Conservation (phyloP, 2,113 vertebrate genomes). For the Pygoscelis antarcticus region DNA sequence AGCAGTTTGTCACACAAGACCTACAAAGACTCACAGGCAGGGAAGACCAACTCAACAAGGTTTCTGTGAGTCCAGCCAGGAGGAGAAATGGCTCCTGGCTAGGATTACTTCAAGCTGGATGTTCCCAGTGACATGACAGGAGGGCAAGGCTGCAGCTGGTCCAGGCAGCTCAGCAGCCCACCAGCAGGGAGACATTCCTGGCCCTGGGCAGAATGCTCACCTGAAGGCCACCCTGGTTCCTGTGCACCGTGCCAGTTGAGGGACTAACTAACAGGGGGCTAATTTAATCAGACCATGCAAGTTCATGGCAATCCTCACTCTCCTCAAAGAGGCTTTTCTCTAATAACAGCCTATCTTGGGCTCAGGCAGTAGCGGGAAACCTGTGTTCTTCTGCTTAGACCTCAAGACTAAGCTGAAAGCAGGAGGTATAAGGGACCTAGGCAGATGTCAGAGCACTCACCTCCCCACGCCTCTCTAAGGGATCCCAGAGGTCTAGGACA, state of each 20-base stretch:
- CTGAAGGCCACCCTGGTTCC: background rate
- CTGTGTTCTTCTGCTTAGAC: background rate
- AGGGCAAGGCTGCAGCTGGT: background rate
- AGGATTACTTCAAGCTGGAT: background rate
- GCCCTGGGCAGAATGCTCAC: background rate
- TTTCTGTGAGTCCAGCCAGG: background rate
- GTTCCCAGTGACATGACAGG: background rate
- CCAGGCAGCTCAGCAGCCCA: background rate
- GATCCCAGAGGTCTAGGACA: background rate
- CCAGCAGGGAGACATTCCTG: background rate
- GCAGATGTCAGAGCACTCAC: background rate
- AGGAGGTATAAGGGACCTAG: background rate
- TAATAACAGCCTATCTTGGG: background rate
- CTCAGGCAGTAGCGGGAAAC: background rate
- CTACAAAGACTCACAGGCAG: background rate
- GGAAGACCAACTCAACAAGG: background rate
- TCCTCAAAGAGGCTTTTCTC: background rate
- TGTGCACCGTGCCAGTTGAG: fast-evolving
- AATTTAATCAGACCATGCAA: background rate
- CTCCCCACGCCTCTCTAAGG: background rate
- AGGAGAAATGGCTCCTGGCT: background rate
- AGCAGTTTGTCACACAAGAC: background rate
- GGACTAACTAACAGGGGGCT: background rate
- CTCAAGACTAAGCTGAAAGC: background rate
- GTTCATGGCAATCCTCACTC: background rate